Base-by-base conservation (phyloP, 2,888 invertebrate genomes). In the Galerucella pusilla region DNA sequence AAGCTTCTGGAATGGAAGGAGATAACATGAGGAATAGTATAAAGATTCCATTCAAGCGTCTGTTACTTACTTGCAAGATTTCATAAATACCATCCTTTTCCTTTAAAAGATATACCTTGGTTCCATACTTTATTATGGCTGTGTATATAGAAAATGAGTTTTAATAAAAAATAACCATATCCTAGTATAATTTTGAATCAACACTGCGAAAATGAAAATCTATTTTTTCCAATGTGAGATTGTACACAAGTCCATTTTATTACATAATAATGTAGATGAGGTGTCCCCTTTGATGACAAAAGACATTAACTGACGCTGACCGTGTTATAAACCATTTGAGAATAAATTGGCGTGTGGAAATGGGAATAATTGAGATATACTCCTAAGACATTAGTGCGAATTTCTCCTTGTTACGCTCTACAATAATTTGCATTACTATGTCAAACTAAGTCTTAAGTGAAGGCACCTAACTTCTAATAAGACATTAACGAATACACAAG, bases 361-460 rank as follows among this genome's bases (percentile, higher is more conserved):
- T 59, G 59, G 35, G 25, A 59, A 45, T 68, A 68, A 59, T 68
- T 46, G 45, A 68, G 68, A 68, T 68, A 68, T 68, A 68, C 59
- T 60, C 45, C 69, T 72, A 46, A 61, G 52, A 49, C 45, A 61
- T 69, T 69, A 69, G 60, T 69, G 79, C 79, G 80, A 82, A 80
- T 81, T 78, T 79, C 81, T 79, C 78, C 79, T 80, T 75, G 79
- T 80, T 83, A 80, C 80, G 79, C 77, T 80, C 77, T 76, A 79
- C 78, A 79, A 79, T 77, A 80, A 80, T 83, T 82, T 82, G 80
- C 82, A 81, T 82, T 80, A 81, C 78, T 81, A 76, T 79, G 79
- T 81, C 80, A 81, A 80, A 81, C 81, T 80, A 79, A 80, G 80
- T 78, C 77, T 49, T 74, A 69, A 74, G 49, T 59, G 67, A 68